Base-by-base conservation (phyloP, 2,113 vertebrate genomes). In the Zapornia atra region DNA sequence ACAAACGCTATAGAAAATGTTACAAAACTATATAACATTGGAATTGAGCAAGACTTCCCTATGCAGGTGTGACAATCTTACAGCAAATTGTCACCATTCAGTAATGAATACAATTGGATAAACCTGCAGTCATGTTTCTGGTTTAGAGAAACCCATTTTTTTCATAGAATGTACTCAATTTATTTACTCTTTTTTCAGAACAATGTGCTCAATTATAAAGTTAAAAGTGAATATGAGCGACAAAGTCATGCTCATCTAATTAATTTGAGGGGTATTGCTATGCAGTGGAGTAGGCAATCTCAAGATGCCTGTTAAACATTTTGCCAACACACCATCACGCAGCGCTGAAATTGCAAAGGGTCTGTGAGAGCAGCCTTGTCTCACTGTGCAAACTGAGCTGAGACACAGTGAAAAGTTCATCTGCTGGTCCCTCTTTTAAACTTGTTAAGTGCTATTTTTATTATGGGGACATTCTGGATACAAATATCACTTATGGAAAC, bases 111-210 rank as follows among this genome's bases (percentile, higher is more conserved):
- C 9, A 77, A 42, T 19, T 24, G 2, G 3, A 65, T 29, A 72
- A 82, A 88, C 26, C 6, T 57, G 6, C 4, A 51, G 21, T 33
- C 2, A 0, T 57, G 48, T n/a, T 44, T 80, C 56, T 34, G 19
- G 4, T 79, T 77, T 88, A 24, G 25, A 78, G 42, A 90, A 71
- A 54, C 6, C n/a, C 33, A 7, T 44, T 5, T 24, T 71, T 80
- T 78, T 33, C 15, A 38, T 8, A 4, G 33, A 53, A 46, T 0
- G 0, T 13, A 15, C 6, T 64, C 0, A 6, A 22, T 48, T 16
- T 4, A 14, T 28, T 24, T 33, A 12, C 3, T 31, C 20, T 29
- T 29, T 14, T 18, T 28, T 5, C 11, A 26, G 5, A 64, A 36
- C 1, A 60, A 40, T 26, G 48, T 14, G 34, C 15, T 83, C 61